Evolutionary conservation across 1,140 invertebrate species (phyloP).

Genomic region (Pseudomyrmex sp.): DNA sequence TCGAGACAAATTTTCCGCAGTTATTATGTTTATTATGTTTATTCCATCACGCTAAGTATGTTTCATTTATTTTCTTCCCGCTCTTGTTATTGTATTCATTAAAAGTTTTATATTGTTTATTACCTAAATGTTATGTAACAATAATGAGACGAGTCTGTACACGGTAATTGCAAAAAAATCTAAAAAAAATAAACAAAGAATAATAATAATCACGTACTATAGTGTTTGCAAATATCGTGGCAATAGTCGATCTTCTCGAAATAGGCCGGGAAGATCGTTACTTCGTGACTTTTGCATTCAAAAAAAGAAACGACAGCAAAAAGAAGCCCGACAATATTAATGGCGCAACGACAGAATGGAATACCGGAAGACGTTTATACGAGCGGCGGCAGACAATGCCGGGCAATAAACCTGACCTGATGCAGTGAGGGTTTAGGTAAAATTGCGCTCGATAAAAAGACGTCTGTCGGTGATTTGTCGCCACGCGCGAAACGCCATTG

Average conservation of each 20-base stretch:
- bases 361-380: constrained; percentile 64
- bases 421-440: constrained; percentile 48
- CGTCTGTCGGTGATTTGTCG: constrained; percentile 62
- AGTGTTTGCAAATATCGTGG: neutral
- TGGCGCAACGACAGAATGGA: constrained; percentile 37
- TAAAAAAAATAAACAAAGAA: no score
- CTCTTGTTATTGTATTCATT: no score
- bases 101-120: no score
- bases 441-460: constrained; percentile 67
- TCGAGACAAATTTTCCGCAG: neutral
- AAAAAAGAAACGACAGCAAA: constrained; percentile 39
- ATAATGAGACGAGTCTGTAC: no score
- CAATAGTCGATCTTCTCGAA: neutral
- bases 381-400: constrained; percentile 56
- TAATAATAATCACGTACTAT: no score
- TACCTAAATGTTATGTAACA: no score
- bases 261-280: constrained; percentile 18
- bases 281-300: constrained; percentile 17
- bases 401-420: constrained; percentile 60
- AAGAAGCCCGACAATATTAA: constrained; percentile 63
- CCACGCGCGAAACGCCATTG: constrained; percentile 19
- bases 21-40: neutral
- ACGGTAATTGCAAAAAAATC: no score
- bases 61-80: no score
- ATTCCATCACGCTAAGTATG: no score